phyloP scores from a whole-genome alignment of 2,888 invertebrate species.

The Rambutsinella grinnellia region DNA sequence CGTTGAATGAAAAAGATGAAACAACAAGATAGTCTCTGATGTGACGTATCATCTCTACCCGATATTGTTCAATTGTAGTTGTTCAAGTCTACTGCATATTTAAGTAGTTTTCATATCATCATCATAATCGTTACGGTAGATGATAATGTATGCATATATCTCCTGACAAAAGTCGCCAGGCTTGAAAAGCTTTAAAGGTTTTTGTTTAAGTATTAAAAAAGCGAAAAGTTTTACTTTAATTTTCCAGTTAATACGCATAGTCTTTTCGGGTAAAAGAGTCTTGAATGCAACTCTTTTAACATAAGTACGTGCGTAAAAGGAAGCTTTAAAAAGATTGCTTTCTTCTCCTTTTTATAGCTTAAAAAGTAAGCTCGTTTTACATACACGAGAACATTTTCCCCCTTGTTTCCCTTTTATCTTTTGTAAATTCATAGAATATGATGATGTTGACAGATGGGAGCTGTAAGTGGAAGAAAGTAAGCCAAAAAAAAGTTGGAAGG shows the following conservation, averaged over 20 bases:
- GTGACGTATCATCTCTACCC: no score
- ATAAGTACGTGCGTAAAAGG: background rate
- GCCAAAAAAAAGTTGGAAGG: constrained; percentile 5
- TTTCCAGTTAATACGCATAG: background rate
- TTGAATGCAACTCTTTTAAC: background rate
- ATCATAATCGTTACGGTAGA: constrained; percentile 43
- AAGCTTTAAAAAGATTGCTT: background rate
- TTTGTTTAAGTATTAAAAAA: background rate
- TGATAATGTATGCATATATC: constrained; percentile 46
- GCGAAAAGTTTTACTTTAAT: background rate
- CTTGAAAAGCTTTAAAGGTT: constrained; percentile 17
- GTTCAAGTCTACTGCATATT: background rate
- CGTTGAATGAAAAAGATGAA: no score
- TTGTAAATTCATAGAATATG: background rate
- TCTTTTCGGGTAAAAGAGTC: background rate
- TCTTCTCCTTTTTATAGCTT: no score
- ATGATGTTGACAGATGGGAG: background rate
- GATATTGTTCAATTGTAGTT: no score
- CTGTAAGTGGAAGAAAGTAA: constrained; percentile 4
- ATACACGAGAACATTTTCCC: no score
- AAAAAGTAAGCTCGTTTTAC: no score
- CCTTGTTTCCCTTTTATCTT: background rate
- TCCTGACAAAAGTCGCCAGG: no score
- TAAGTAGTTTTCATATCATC: constrained; percentile 9
- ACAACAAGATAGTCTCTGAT: no score